Percentiles rank a stretch among this genome's conserved stretches.
Conservation (phyloP, 2,888 invertebrate species). For the Odontocerum albicorne region DNA sequence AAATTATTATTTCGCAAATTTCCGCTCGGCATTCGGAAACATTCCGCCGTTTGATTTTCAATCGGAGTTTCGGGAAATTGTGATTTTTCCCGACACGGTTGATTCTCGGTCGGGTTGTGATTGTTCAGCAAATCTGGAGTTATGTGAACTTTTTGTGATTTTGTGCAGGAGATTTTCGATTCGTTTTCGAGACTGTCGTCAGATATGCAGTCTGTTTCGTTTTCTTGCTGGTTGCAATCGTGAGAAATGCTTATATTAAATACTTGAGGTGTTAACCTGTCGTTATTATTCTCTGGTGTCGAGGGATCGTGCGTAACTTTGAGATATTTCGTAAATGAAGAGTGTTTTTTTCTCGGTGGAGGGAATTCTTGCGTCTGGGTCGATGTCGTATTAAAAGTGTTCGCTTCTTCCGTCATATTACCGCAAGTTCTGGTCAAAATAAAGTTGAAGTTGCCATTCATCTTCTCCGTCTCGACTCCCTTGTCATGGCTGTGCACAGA, state of each 20-base stretch:
- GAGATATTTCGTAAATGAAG: constrained; percentile 41
- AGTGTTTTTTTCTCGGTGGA: constrained; percentile 46
- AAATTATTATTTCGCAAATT: constrained; percentile 1
- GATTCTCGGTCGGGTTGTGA: constrained; percentile 53
- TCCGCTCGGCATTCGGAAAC: constrained; percentile 2
- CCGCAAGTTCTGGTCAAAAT: constrained; percentile 46
- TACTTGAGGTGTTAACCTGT: constrained; percentile 49
- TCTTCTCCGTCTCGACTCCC: constrained; percentile 47
- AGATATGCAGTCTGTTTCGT: constrained; percentile 50
- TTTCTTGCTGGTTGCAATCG: constrained; percentile 49
- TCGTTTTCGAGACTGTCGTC: constrained; percentile 53
- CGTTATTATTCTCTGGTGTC: constrained; percentile 41
- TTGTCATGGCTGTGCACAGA: constrained; percentile 45
- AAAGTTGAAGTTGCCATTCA: constrained; percentile 41
- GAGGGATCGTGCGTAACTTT: constrained; percentile 38
- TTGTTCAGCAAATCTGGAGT: constrained; percentile 63
- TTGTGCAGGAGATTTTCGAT: constrained; percentile 3
- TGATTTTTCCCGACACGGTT: not conserved
- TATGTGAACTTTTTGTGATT: constrained; percentile 36
- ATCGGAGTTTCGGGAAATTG: not conserved
- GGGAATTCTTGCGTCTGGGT: constrained; percentile 43
- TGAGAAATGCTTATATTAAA: constrained; percentile 64
- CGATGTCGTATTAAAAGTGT: constrained; percentile 46
- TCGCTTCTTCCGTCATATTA: constrained; percentile 47
- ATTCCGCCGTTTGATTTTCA: not conserved